Percentiles rank a stretch among this genome's conserved stretches.
These are phyloP conservation scores for Hippocampus abdominalis DNA, from an alignment of 2,113 vertebrate genomes.

Conservation along the genomic window DNA sequence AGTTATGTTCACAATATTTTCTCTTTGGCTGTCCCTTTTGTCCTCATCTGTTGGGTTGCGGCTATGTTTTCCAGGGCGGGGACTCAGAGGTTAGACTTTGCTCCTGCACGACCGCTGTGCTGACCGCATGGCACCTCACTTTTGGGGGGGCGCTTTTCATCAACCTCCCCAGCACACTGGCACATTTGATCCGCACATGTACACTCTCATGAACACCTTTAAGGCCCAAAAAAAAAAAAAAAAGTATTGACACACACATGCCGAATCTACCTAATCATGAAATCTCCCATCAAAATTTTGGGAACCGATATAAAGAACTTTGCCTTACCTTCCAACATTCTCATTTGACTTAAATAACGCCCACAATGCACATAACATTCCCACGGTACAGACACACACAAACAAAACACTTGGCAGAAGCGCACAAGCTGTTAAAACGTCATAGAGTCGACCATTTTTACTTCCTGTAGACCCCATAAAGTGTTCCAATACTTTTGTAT, in stretches of 20 bases:
- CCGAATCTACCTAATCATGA: neutral
- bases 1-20: conserved; percentile 69
- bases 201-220: neutral
- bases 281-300: too few relatives aligned
- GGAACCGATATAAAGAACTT: too few relatives aligned
- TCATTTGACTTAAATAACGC: too few relatives aligned
- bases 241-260: neutral
- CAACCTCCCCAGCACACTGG: conserved; percentile 75
- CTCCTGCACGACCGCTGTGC: conserved; percentile 79
- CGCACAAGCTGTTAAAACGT: neutral
- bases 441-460: neutral
- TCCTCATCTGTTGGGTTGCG: conserved; percentile 69
- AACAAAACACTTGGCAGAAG: neutral
- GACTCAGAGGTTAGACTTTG: conserved; percentile 80
- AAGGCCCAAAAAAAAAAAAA: too few relatives aligned
- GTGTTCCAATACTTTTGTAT: neutral
- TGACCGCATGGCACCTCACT: conserved; percentile 77
- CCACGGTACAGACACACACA: neutral
- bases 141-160: conserved; percentile 76
- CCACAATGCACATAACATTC: neutral
- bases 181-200: conserved; percentile 52
- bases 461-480: neutral
- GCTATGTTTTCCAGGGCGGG: conserved; percentile 77
- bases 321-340: too few relatives aligned
- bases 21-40: conserved; percentile 68